phyloP scores from a whole-genome alignment of 2,797 vertebrate species.

The Poeciliopsis presidionis region DNA sequence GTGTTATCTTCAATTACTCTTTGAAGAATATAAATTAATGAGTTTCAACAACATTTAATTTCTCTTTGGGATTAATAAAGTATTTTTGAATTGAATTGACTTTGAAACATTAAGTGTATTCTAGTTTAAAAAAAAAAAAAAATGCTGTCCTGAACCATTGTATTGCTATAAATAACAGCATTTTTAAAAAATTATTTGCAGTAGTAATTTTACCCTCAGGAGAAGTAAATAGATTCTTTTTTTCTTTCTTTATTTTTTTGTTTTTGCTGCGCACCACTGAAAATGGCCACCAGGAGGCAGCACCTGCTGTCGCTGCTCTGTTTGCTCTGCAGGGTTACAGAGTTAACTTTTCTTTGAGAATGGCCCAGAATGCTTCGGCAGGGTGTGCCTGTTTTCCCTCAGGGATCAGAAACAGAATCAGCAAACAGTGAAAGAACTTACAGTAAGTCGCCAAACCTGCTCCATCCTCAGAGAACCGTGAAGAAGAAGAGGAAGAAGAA shows the following conservation, averaged over 20 bases:
- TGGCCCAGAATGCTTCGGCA: conserved; percentile 37
- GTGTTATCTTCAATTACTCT: background rate
- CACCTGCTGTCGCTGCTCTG: background rate
- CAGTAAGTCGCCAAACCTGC: conserved; percentile 14
- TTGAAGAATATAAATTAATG: no score
- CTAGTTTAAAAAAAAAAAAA: background rate
- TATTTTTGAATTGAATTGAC: no score
- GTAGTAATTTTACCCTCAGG: background rate
- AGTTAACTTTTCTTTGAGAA: conserved; percentile 23
- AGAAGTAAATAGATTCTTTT: background rate
- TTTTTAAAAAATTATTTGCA: background rate
- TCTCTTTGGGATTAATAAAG: no score
- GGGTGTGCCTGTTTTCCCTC: conserved; percentile 45
- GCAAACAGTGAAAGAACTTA: conserved; percentile 9
- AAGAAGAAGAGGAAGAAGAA: background rate
- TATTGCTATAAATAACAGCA: no score
- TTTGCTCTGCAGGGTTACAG: conserved; percentile 10
- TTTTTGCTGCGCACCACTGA: background rate
- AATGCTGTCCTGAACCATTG: background rate
- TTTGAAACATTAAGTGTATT: background rate
- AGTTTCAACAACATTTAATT: no score
- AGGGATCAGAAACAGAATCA: conserved; percentile 18
- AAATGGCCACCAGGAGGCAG: conserved; percentile 34
- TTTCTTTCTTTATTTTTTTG: no score
- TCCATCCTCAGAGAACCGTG: conserved; percentile 10